A percentile compares a stretch with the other conserved stretches of the same genome.
Evolutionary conservation across 2,797 vertebrate genomes (phyloP).

Genomic region (Acipenser transmontanus): DNA sequence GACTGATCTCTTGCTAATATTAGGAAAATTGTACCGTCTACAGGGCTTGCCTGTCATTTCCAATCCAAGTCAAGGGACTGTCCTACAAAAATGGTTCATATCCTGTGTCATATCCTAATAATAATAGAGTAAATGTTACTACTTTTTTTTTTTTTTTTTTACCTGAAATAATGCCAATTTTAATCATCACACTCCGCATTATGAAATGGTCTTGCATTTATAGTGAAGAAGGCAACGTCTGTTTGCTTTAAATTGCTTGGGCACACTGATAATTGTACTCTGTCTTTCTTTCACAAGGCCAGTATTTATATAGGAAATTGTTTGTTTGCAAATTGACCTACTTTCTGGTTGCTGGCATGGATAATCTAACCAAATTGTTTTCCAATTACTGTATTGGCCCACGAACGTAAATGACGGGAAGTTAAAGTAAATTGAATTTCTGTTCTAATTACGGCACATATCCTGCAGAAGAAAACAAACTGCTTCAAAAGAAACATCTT

Average conservation of each 20-base stretch:
- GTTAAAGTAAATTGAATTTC: slow-evolving; percentile 12
- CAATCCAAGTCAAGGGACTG: not conserved
- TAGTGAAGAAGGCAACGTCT: not conserved
- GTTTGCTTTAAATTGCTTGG: not conserved
- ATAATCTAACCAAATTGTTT: slow-evolving; percentile 66
- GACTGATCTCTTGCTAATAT: slow-evolving; percentile 31
- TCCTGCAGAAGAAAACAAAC: too few species aligned
- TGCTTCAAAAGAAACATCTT: too few species aligned
- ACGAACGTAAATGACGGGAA: slow-evolving; percentile 32
- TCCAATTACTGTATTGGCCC: slow-evolving; percentile 60
- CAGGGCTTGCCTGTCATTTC: not conserved
- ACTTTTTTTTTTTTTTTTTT: too few species aligned
- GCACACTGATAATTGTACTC: slow-evolving; percentile 28
- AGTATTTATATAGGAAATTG: slow-evolving; percentile 43
- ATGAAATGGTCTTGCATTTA: too few species aligned
- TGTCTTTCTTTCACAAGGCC: slow-evolving; percentile 32
- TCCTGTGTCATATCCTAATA: too few species aligned
- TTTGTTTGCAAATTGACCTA: slow-evolving; percentile 63
- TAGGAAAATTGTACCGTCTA: slow-evolving; percentile 10
- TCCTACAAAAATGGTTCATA: not conserved
- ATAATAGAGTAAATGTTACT: too few species aligned
- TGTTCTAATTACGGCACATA: slow-evolving; percentile 32
- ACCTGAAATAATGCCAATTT: too few species aligned
- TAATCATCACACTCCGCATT: too few species aligned
- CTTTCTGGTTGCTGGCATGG: slow-evolving; percentile 41